phyloP scores from a whole-genome alignment of 2,888 invertebrate species.

The Drosophila rellima region DNA sequence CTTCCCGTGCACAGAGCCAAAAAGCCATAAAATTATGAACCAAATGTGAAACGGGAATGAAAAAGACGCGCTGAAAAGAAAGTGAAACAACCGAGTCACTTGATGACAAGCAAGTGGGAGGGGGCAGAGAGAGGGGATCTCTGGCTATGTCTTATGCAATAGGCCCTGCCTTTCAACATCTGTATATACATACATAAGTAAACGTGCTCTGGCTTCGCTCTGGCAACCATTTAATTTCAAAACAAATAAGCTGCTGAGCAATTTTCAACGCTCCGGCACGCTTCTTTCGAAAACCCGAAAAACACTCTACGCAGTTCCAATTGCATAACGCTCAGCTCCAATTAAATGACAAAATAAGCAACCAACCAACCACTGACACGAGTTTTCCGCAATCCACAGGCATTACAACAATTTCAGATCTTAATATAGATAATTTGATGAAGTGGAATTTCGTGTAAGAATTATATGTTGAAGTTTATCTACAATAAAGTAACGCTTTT shows the following conservation, averaged over 20 bases:
- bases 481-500: neutral
- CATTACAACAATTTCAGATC: neutral
- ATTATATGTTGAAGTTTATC: neutral
- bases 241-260: constrained; percentile 54
- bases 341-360: constrained; percentile 57
- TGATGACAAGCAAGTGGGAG: neutral
- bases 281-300: constrained; percentile 52
- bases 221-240: constrained; percentile 75
- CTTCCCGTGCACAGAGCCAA: constrained; percentile 74
- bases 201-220: constrained; percentile 60
- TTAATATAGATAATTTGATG: neutral
- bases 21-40: constrained; percentile 72
- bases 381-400: constrained; percentile 68
- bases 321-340: constrained; percentile 64
- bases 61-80: constrained; percentile 58
- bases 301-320: constrained; percentile 12
- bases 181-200: constrained; percentile 43
- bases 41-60: constrained; percentile 66
- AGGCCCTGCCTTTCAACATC: constrained; percentile 61
- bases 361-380: constrained; percentile 43
- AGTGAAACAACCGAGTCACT: constrained; percentile 54
- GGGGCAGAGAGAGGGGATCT: neutral
- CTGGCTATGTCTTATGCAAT: constrained; percentile 67
- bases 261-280: constrained; percentile 77
- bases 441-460: neutral